phyloP scores from a whole-genome alignment of 2,797 vertebrate species.

The Tokudaia tokunoshimensis region DNA sequence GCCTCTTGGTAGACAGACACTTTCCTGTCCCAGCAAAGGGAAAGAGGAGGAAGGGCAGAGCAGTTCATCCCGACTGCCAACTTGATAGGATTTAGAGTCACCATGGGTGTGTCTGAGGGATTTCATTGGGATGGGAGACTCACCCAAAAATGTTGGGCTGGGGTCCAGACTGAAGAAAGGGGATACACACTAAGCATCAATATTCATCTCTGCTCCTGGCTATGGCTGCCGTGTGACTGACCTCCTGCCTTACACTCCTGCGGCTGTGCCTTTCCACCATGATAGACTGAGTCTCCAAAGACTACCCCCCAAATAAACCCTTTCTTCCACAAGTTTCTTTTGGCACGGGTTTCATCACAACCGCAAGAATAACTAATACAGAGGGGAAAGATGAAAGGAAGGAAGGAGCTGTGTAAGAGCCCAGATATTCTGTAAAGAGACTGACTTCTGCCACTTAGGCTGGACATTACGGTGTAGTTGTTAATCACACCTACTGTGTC shows the following conservation, averaged over 20 bases:
- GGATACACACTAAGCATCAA: background rate
- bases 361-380: background rate
- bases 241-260: background rate
- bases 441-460: background rate
- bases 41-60: background rate
- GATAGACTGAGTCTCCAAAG: background rate
- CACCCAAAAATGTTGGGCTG: background rate
- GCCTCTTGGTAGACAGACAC: background rate
- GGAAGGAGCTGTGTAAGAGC: too few relatives aligned
- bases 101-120: background rate
- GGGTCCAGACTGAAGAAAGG: background rate
- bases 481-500: too few relatives aligned
- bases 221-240: background rate
- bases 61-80: background rate
- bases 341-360: background rate
- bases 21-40: background rate
- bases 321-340: background rate
- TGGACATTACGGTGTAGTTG: background rate
- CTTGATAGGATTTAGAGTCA: background rate
- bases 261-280: background rate
- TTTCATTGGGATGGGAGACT: background rate
- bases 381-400: too few relatives aligned
- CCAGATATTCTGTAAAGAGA: background rate
- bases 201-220: background rate
- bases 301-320: background rate